phyloP scores from a whole-genome alignment of 2,797 vertebrate genomes.

The Hoplostethus atlanticus region DNA sequence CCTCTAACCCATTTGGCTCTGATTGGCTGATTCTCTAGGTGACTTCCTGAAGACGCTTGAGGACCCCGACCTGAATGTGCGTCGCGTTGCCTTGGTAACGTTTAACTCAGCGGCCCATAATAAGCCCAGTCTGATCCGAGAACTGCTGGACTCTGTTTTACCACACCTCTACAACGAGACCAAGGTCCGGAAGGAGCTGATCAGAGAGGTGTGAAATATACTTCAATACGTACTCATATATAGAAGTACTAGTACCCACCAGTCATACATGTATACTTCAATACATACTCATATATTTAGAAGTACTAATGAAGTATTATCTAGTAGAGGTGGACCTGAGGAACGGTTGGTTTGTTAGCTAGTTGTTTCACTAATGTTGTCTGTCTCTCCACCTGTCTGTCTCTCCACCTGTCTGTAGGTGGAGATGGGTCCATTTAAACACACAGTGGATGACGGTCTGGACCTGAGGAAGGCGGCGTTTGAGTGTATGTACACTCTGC shows the following conservation, averaged over 20 bases:
- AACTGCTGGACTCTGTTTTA: constrained; percentile 92
- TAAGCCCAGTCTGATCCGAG: constrained; percentile 92
- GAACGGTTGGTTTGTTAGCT: neutral
- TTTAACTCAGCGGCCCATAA: constrained; percentile 95
- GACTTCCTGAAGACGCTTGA: constrained; percentile 94
- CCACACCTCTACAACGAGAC: constrained; percentile 95
- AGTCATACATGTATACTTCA: no score
- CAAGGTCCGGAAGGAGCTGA: constrained; percentile 93
- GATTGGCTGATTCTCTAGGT: constrained; percentile 77
- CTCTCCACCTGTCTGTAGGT: constrained; percentile 75
- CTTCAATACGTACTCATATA: neutral
- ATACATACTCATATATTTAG: no score
- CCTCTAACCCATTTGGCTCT: neutral
- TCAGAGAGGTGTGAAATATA: constrained; percentile 86
- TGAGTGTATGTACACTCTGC: constrained; percentile 94
- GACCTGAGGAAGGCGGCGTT: constrained; percentile 94
- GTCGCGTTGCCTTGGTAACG: constrained; percentile 92
- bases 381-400: neutral
- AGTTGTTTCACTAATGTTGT: neutral
- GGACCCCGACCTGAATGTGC: constrained; percentile 93
- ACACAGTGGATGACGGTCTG: constrained; percentile 92
- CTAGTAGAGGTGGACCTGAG: no score
- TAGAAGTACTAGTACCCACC: no score
- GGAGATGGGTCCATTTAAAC: constrained; percentile 95
- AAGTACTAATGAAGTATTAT: no score